These are phyloP conservation scores for Agrenia bidenticulata DNA, from an alignment of 2,888 invertebrate species.

Conservation along the genomic window DNA sequence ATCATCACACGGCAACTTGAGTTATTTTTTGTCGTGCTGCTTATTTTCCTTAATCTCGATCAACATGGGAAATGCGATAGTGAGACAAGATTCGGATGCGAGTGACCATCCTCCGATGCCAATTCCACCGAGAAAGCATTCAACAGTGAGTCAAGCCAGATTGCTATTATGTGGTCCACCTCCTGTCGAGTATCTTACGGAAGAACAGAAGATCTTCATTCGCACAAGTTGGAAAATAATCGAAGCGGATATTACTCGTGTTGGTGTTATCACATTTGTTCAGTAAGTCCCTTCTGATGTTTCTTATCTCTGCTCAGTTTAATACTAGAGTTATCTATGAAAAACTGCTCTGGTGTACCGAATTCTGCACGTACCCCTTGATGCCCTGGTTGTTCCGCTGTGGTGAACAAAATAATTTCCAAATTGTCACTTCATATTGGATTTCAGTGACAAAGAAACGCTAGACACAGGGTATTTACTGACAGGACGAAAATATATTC, in stretches of 20 bases:
- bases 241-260: slow-evolving; percentile 57
- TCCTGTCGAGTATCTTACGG: slow-evolving; percentile 49
- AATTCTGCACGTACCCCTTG: too few relatives aligned
- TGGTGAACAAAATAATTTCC: too few relatives aligned
- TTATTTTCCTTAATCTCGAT: not conserved
- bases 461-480: too few relatives aligned
- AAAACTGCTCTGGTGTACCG: too few relatives aligned
- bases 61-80: slow-evolving; percentile 47
- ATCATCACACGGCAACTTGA: too few relatives aligned
- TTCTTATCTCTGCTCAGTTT: not conserved
- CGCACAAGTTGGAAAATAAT: slow-evolving; percentile 57
- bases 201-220: slow-evolving; percentile 56
- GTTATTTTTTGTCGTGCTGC: too few relatives aligned
- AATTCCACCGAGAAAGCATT: slow-evolving; percentile 46
- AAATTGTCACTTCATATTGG: too few relatives aligned
- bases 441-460: too few relatives aligned
- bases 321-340: too few relatives aligned
- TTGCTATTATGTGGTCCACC: slow-evolving; percentile 47
- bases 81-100: slow-evolving; percentile 42
- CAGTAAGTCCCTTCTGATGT: slow-evolving; percentile 54
- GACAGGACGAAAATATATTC: too few relatives aligned
- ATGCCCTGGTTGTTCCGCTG: too few relatives aligned
- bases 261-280: slow-evolving; percentile 59
- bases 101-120: slow-evolving; percentile 33
- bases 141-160: slow-evolving; percentile 49